These are phyloP conservation scores for Cromileptes altivelis DNA, from an alignment of 2,113 vertebrate genomes.

Conservation along the genomic window DNA sequence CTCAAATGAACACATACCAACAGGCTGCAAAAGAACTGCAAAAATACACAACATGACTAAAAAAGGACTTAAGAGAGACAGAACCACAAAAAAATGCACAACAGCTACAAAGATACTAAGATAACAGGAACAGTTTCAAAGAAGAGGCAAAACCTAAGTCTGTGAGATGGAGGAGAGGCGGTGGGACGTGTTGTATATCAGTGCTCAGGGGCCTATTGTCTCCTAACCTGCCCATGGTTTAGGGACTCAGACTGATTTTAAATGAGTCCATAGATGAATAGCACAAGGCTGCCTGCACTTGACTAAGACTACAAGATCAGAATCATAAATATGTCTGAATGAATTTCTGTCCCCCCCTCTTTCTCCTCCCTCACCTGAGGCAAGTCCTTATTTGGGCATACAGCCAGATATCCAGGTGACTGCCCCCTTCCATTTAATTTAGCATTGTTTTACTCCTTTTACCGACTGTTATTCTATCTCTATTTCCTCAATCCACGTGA, in stretches of 20 bases:
- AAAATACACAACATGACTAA: too few relatives aligned
- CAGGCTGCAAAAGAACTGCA: too few relatives aligned
- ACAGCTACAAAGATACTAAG: too few relatives aligned
- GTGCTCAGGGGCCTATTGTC: too few relatives aligned
- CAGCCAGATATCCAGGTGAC: slow-evolving; percentile 44
- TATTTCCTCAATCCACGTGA: slow-evolving; percentile 49
- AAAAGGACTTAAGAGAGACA: too few relatives aligned
- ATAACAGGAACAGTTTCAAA: too few relatives aligned
- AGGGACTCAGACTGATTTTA: neutral
- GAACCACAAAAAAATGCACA: too few relatives aligned
- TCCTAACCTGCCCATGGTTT: too few relatives aligned
- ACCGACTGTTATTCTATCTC: slow-evolving; percentile 49
- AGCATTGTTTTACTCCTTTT: slow-evolving; percentile 43
- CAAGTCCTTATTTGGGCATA: slow-evolving; percentile 24
- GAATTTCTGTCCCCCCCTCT: neutral
- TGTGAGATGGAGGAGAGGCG: too few relatives aligned
- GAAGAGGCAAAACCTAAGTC: too few relatives aligned
- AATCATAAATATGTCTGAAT: slow-evolving; percentile 11
- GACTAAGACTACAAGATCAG: slow-evolving; percentile 20
- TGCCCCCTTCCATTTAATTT: slow-evolving; percentile 34
- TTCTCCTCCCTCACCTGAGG: slow-evolving; percentile 30
- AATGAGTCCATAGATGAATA: neutral
- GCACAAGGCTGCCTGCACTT: neutral
- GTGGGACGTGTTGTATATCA: too few relatives aligned
- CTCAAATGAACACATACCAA: too few relatives aligned